Evolutionary conservation across 2,888 invertebrate species (phyloP), one percentile per base, ranked within the genome.

Genomic region (Metalampra italica): DNA sequence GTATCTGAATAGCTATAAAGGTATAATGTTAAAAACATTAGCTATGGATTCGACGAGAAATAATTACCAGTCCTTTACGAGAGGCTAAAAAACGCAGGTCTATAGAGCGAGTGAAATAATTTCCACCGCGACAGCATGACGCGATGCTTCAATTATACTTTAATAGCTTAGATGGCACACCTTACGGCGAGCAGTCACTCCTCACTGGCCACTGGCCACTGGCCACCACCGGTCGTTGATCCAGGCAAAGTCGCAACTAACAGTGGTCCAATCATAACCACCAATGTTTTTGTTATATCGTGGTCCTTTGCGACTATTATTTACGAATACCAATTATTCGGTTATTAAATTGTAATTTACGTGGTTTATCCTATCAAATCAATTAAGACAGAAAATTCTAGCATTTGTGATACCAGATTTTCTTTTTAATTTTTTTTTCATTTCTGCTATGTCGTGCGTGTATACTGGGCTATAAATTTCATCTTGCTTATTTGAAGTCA

Each of bases 41-140:
- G 2, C 40, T 36, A 15, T 29, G 41, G 41, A 42, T 5, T n/a
- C 36, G 46, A 42, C 46, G 50, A 39, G 39, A 50, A 50, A 50
- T 50, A 50, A 50, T 50, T 47, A 50, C 41, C 44, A 36, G 15
- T 39, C 47, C 50, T 44, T 46, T 46, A 45, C 44, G 29, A n/a
- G 40, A 12, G 22, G n/a, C 50, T 50, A 50, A 50, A 50, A 46
- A 50, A 44, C 43, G 46, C 43, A 14, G 37, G 38, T 14, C 5
- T 34, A 39, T 40, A 47, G 44, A 46, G 50, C 46, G 40, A 46
- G 40, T 34, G 43, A 50, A 50, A 46, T 43, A 34, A 46, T 46
- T 42, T 46, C 38, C n/a, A n/a, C n/a, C 46, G 32, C 22, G 22
- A 15, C 15, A 12, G 9, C 22, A 22, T 3, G 22, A n/a, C n/a